Evolutionary conservation across 2,797 vertebrate genomes (phyloP).

Genomic region (Sebastes nivosus): DNA sequence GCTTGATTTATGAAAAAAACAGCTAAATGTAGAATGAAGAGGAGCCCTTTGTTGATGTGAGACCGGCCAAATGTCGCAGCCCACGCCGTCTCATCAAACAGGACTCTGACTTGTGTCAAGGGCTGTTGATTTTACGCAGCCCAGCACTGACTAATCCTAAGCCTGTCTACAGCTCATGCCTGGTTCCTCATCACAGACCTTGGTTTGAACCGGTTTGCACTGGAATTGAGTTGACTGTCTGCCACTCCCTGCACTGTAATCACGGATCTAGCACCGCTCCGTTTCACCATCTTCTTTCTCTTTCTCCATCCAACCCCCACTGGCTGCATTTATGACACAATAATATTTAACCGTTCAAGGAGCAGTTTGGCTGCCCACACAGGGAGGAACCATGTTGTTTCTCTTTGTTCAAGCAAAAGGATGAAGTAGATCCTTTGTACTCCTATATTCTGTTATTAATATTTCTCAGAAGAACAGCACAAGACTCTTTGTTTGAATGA

Average conservation of each 20-base stretch:
- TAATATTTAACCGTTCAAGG: neutral
- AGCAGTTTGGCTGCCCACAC: neutral
- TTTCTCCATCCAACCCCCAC: neutral
- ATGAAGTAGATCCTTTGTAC: neutral
- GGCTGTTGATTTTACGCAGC: conserved; percentile 28
- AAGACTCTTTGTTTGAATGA: neutral
- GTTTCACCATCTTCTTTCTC: neutral
- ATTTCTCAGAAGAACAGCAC: neutral
- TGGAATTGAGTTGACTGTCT: conserved; percentile 52
- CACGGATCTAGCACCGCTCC: conserved; percentile 19
- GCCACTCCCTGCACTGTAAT: conserved; percentile 59
- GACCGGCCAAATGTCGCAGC: conserved; percentile 33
- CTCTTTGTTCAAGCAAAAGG: neutral
- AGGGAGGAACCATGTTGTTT: neutral
- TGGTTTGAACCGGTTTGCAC: conserved; percentile 73
- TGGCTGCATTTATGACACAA: neutral
- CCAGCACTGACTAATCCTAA: conserved; percentile 67
- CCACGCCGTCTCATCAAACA: neutral
- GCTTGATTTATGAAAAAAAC: conserved; percentile 5
- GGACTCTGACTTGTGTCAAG: neutral
- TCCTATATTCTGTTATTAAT: neutral
- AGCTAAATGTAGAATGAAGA: conserved; percentile 22
- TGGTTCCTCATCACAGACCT: conserved; percentile 68
- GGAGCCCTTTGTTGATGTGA: conserved; percentile 41
- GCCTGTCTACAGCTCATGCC: conserved; percentile 53